Conservation (phyloP, 2,113 vertebrate genomes). For the Gallinago undulata region DNA sequence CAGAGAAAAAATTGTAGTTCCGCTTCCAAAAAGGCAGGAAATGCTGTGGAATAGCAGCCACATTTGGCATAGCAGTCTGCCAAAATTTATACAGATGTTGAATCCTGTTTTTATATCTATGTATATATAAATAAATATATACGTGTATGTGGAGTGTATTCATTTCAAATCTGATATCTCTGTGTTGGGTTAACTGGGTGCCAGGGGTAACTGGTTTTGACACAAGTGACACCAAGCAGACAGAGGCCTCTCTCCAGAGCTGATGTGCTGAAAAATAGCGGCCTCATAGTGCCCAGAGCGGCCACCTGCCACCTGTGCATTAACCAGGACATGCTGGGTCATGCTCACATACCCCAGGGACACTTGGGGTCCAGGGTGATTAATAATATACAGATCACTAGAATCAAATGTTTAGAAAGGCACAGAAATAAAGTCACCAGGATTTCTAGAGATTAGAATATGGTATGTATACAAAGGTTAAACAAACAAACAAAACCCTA, state of each 20-base stretch:
- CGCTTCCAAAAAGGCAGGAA: background rate
- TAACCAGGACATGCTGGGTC: background rate
- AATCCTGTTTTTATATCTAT: too few species aligned
- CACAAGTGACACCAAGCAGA: background rate
- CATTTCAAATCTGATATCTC: background rate
- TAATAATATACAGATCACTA: background rate
- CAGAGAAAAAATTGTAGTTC: background rate
- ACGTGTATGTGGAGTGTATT: background rate
- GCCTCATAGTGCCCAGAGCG: background rate
- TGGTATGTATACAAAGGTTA: background rate
- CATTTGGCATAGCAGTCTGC: background rate
- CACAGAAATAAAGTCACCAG: background rate
- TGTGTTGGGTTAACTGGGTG: background rate
- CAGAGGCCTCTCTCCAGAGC: background rate
- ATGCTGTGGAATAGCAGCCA: background rate
- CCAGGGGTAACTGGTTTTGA: background rate
- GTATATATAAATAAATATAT: background rate
- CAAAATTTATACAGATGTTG: background rate
- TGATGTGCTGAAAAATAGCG: background rate
- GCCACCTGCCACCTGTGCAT: background rate
- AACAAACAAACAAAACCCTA: background rate
- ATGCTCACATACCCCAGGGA: background rate
- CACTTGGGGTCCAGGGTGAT: background rate
- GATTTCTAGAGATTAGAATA: background rate
- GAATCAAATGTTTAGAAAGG: background rate